These are phyloP conservation scores for Zootermopsis nevadensis DNA, from an alignment of 2,888 invertebrate species.

Conservation along the genomic window DNA sequence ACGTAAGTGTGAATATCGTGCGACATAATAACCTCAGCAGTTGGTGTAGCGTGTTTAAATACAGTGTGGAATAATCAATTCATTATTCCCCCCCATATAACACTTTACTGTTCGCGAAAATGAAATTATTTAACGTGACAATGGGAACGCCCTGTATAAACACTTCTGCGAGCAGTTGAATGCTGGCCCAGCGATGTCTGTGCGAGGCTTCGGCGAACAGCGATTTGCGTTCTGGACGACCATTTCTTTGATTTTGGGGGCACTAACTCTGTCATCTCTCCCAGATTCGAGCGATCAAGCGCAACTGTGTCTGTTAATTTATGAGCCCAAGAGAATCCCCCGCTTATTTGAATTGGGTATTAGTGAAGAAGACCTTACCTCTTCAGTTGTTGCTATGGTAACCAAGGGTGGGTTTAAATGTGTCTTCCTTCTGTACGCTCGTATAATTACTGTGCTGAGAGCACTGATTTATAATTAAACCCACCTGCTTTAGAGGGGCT, in stretches of 20 bases:
- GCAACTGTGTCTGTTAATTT: slow-evolving; percentile 29
- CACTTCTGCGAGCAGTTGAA: neutral
- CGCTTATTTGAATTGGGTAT: slow-evolving; percentile 34
- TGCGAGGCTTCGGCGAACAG: neutral
- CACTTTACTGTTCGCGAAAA: too few relatives aligned
- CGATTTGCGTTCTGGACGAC: neutral
- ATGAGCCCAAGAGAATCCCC: slow-evolving; percentile 23
- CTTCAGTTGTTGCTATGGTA: slow-evolving; percentile 1
- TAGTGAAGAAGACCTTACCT: neutral
- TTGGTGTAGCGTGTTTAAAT: too few relatives aligned
- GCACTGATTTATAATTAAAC: neutral
- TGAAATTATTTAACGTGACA: neutral
- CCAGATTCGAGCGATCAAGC: neutral
- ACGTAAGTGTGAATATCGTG: too few relatives aligned
- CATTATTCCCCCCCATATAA: too few relatives aligned
- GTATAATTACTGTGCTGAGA: neutral
- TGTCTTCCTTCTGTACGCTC: neutral
- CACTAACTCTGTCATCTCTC: neutral
- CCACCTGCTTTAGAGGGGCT: too few relatives aligned
- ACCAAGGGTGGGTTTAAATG: slow-evolving; percentile 11
- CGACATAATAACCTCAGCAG: too few relatives aligned
- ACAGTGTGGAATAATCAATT: too few relatives aligned
- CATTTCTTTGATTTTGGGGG: neutral
- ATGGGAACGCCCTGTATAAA: neutral
- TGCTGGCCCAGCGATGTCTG: neutral